Conservation (phyloP, 2,888 invertebrate species). For the Acleris holmiana region DNA sequence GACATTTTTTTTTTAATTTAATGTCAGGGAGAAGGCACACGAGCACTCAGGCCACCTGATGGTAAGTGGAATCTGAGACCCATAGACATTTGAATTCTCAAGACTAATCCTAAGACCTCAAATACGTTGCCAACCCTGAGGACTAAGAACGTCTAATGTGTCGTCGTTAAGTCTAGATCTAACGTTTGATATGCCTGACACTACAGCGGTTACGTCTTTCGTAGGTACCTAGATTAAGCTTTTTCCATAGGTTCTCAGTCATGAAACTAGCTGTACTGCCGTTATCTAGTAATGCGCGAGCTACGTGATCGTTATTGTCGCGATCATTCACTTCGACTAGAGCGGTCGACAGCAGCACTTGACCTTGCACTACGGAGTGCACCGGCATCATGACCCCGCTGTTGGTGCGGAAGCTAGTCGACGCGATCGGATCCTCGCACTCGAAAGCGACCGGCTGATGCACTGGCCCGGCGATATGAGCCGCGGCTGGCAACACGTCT, state of each 20-base stretch:
- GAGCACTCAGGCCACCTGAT: no score
- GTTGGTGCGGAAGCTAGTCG: background rate
- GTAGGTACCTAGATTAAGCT: background rate
- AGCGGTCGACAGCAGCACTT: conserved; percentile 42
- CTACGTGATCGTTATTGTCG: conserved; percentile 32
- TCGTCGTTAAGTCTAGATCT: background rate
- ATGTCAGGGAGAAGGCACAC: no score
- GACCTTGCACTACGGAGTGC: background rate
- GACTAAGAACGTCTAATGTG: no score
- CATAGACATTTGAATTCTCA: no score
- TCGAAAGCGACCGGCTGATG: background rate
- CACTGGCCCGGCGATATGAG: no score
- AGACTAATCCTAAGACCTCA: no score
- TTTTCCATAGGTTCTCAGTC: conserved; percentile 32
- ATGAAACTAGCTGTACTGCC: conserved; percentile 45
- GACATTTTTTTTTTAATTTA: no score
- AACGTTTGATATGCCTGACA: background rate
- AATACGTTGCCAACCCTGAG: no score
- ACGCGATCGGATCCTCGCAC: background rate
- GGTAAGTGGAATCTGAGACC: no score
- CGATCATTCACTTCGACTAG: conserved; percentile 38
- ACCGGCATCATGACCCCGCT: no score
- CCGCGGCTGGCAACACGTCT: background rate
- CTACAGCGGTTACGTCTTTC: background rate
- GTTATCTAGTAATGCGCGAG: conserved; percentile 40